Base-by-base conservation (phyloP, 2,113 vertebrate genomes). In the Phylloscopus whistleri region DNA sequence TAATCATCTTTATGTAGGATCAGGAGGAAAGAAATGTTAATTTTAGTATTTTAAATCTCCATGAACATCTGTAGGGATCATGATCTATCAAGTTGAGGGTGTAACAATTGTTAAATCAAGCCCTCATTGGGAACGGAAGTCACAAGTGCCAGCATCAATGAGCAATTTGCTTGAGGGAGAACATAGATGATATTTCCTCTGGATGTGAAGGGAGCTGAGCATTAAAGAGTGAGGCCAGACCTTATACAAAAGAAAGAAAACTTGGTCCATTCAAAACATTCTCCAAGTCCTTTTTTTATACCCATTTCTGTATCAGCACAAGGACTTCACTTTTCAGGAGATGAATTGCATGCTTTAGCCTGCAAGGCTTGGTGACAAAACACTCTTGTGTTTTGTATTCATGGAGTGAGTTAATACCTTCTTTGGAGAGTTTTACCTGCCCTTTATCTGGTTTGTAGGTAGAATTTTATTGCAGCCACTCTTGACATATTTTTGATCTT, bases 41-140 rank as follows among this genome's bases (percentile, higher is more conserved):
- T 58, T 82, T 55, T 26, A 72, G 21, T 16, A 62, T 53, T 87
- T 81, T 19, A 49, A 44, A 53, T 82, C 11, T n/a, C 31, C 35
- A n/a, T 62, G 60, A 77, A 41, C 9, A 35, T 75, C 44, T 77
- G 1, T 56, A 9, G 3, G 14, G 28, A 86, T 24, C 0, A 0
- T 55, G 17, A 46, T 63, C 19, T 49, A 13, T 6, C 5, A 1
- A 11, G 46, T 20, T 10, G 46, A 20, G 20, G 21, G 13, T 3
- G 2, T 6, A 87, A 11, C 0, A 5, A 28, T 14, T 60, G 6
- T 43, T 77, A 33, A 51, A 5, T 74, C 23, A 86, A 58, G 49
- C 4, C 8, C 5, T 55, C 24, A 24, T 0, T 76, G 26, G 14
- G 55, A 76, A 69, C 79, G 10, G 26, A 69, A 60, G 49, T 39